Conservation (phyloP, 2,797 vertebrate species). For the Leptoclinus maculatus region DNA sequence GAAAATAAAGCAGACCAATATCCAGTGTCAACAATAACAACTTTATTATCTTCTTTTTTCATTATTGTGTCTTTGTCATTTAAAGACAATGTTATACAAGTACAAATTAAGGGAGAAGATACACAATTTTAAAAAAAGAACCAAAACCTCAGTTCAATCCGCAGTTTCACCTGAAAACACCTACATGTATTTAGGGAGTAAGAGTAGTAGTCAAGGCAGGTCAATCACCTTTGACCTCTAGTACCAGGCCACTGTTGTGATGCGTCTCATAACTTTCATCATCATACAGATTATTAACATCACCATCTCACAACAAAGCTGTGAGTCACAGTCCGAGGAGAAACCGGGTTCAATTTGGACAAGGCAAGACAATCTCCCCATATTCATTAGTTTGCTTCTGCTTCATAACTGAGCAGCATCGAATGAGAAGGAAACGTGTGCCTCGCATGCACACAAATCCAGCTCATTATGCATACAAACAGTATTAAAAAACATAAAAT, state of each 20-base stretch:
- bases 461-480: conserved; percentile 45
- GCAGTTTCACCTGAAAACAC: conserved; percentile 69
- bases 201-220: conserved; percentile 59
- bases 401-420: conserved; percentile 54
- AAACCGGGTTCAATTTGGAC: conserved; percentile 81
- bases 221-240: conserved; percentile 52
- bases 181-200: conserved; percentile 46
- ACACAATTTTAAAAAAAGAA: conserved; percentile 62
- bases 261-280: conserved; percentile 37
- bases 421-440: conserved; percentile 45
- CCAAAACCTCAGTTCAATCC: conserved; percentile 57
- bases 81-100: conserved; percentile 76
- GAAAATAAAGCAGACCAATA: conserved; percentile 46
- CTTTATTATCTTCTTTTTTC: conserved; percentile 79
- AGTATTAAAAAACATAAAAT: conserved; percentile 44
- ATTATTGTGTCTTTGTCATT: conserved; percentile 70
- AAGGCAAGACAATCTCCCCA: conserved; percentile 58
- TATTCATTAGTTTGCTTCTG: conserved; percentile 76
- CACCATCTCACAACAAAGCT: conserved; percentile 38
- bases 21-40: conserved; percentile 76
- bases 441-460: conserved; percentile 39
- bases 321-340: conserved; percentile 46
- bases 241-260: conserved; percentile 56
- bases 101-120: conserved; percentile 79
- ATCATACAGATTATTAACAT: conserved; percentile 19